phyloP scores from a whole-genome alignment of 2,888 invertebrate species.

The Chalcosyrphus nemorum region DNA sequence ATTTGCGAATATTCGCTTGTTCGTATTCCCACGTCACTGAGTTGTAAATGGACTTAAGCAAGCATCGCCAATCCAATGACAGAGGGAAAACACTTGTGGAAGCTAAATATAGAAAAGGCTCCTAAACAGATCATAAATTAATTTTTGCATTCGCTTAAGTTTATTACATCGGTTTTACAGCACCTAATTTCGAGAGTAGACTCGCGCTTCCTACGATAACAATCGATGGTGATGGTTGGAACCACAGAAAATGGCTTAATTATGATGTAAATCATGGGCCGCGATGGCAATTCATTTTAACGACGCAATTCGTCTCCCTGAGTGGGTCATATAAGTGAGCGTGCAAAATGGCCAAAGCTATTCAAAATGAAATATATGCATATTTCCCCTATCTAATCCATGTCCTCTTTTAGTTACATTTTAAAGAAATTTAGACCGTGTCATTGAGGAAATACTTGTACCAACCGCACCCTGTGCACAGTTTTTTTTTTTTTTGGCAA shows the following conservation, averaged over 20 bases:
- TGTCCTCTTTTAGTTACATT: constrained; percentile 15
- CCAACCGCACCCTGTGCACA: constrained; percentile 6
- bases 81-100: too few relatives aligned
- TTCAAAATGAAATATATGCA: constrained; percentile 7
- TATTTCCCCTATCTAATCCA: neutral
- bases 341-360: neutral
- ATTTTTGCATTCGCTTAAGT: neutral
- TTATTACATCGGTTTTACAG: neutral
- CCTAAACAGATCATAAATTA: neutral
- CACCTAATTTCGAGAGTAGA: neutral
- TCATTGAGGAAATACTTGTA: constrained; percentile 7
- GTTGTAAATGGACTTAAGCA: too few relatives aligned
- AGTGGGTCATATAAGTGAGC: constrained; percentile 17
- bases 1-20: too few relatives aligned
- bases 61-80: too few relatives aligned
- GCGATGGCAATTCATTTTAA: constrained; percentile 28
- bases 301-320: constrained; percentile 36
- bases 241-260: constrained; percentile 7
- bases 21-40: too few relatives aligned
- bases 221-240: neutral
- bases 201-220: neutral
- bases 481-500: neutral
- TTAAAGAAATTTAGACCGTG: constrained; percentile 30
- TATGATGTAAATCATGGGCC: constrained; percentile 16
- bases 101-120: too few relatives aligned